Evolutionary conservation across 2,888 invertebrate species (phyloP), one percentile per base, ranked within the genome.

Genomic region (Synergus japonicus): DNA sequence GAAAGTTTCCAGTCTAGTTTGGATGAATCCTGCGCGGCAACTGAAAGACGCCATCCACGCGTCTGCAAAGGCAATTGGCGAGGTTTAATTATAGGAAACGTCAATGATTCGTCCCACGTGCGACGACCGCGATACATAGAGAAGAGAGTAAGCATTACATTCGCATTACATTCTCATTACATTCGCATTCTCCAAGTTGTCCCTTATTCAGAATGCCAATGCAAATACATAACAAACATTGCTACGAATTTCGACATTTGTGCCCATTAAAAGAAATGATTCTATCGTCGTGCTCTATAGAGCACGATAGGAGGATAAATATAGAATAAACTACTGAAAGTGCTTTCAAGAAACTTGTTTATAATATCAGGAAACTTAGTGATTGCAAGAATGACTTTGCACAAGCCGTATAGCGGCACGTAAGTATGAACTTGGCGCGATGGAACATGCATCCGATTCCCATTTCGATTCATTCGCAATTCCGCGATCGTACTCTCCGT

Each of bases 41-140:
- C 29, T 54, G 22, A 73, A 73, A 73, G 18, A 54, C 15, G 29
- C 15, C 49, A 69, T 49, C 69, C 69, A 49, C 54, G 73, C 54
- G 43, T 76, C 67, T 69, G 76, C 64, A 44, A 67, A 60, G 43
- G 22, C 66, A 77, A 69, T 79, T 79, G 73, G 81, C 66, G 78
- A 81, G 77, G 81, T 83, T 77, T 83, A 84, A 85, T 85, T 84
- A 83, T 85, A 84, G 84, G 84, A 85, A 85, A 84, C 78, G 78
- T 84, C 83, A 85, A 85, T 86, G 73, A 54, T 73, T 54, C 86
- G 65, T 83, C 86, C 86, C 86, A 86, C 86, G 86, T 83, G 83
- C 54, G 63, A 81, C 84, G 86, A 81, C 86, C 86, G 85, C 85
- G 84, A 84, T 86, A 83, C 86, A 86, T 86, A 85, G 64, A 41